Evolutionary conservation across 2,888 invertebrate genomes (phyloP), one percentile per base, ranked within the genome.

Genomic region (Gonocerus acuteangulatus): DNA sequence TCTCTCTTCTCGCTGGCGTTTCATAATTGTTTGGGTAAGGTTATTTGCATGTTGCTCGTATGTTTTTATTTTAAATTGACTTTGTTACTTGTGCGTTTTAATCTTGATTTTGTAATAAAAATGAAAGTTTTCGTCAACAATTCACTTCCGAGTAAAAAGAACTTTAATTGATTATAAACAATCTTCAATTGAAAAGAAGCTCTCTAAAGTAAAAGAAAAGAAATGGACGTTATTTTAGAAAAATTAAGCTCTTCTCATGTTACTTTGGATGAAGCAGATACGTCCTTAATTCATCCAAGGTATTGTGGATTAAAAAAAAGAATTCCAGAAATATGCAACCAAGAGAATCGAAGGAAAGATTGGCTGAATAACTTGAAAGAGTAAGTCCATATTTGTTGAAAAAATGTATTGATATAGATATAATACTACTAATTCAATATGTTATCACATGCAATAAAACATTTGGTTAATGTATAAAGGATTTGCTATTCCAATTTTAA

Each of bases 281-380:
- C 57, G 27, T 48, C 58, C 6, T 45, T 60, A 27, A 61, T 61
- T 15, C 65, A 65, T 27, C 65, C 65, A 11, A 34, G 63, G 21
- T 65, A 62, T 61, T 48, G 39, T 18, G 58, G 57, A 19, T 65
- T 65, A 45, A 65, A 66, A 42, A n/a, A 36, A 15, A 36, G 48
- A 42, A 39, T n/a, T 4, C 23, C 48, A 56, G 19, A 48, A 27
- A 42, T 45, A 9, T 47, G 48, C 15, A 52, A 66, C 68, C 82
- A 82, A 71, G 77, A 80, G 58, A 76, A 80, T 68, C 74, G 84
- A 62, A 73, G 84, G 34, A 74, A 73, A 62, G 73, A 77, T 68
- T 71, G 81, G 36, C 73, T 85, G n/a, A 73, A 78, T 60, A 72
- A 73, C 16, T 82, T 83, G 69, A 84, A 81, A 76, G 73, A 74